Evolutionary conservation across 2,888 invertebrate species (phyloP).

Genomic region (Dicroscelio sp.): DNA sequence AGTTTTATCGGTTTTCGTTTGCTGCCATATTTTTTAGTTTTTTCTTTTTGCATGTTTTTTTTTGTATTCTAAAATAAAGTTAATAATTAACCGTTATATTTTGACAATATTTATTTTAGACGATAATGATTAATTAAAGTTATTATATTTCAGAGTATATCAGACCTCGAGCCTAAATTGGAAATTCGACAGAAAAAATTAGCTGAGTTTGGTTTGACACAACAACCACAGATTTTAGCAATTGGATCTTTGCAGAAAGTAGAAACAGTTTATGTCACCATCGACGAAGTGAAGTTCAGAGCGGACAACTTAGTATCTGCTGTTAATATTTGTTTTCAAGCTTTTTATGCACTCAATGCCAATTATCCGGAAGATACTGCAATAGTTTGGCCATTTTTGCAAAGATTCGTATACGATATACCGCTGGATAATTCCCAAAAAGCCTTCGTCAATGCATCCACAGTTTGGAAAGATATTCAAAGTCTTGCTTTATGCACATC

Average conservation of each 20-base stretch:
- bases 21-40: too few species aligned
- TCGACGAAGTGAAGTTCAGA: conserved; percentile 40
- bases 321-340: neutral
- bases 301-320: neutral
- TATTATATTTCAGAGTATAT: conserved; percentile 41
- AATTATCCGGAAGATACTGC: conserved; percentile 8
- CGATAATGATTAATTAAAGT: neutral
- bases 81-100: neutral
- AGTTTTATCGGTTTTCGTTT: too few species aligned
- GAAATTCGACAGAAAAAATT: neutral
- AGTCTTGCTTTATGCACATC: too few species aligned
- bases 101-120: neutral
- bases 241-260: conserved; percentile 15
- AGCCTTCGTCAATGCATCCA: neutral
- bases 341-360: conserved; percentile 45
- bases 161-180: conserved; percentile 35
- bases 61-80: conserved; percentile 16
- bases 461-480: conserved; percentile 30
- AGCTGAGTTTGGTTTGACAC: conserved; percentile 17
- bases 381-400: conserved; percentile 37
- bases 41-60: too few species aligned
- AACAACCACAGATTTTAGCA: conserved; percentile 38
- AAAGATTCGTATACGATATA: conserved; percentile 23
- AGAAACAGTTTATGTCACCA: conserved; percentile 29
- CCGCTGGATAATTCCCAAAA: neutral